A percentile compares a stretch with the other conserved stretches of the same genome.
Conservation (phyloP, 2,888 invertebrate species). For the Dolichomitus sp. region DNA sequence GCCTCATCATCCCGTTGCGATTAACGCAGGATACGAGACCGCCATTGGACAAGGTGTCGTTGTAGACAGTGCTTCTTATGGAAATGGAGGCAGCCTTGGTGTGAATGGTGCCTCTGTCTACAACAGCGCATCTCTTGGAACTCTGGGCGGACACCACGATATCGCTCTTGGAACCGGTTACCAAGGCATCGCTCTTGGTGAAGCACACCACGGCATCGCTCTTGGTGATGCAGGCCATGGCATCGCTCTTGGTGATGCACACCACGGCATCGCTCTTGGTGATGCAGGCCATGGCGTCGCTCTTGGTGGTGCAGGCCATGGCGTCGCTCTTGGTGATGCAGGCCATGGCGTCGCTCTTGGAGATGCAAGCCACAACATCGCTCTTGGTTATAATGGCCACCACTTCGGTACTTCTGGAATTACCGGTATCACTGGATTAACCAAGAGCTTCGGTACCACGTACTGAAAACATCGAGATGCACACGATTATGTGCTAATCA, state of each 20-base stretch:
- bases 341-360: background rate
- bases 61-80: background rate
- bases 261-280: slow-evolving; percentile 11
- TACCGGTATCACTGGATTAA: background rate
- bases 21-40: slow-evolving; percentile 24
- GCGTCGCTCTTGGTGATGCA: background rate
- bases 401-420: slow-evolving; percentile 4
- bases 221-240: slow-evolving; percentile 20
- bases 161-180: background rate
- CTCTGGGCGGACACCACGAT: background rate
- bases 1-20: background rate
- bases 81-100: background rate
- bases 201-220: background rate
- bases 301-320: background rate
- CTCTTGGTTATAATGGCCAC: slow-evolving; percentile 24
- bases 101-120: background rate
- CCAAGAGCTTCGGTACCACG: background rate
- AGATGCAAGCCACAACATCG: background rate
- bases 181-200: too few relatives aligned
- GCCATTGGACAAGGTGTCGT: background rate
- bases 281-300: background rate
- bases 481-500: background rate
- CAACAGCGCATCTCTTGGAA: background rate
- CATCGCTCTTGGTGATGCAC: background rate
- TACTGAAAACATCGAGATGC: background rate